Percentiles rank a stretch among this genome's conserved stretches.
These are phyloP conservation scores for Erebia ligea DNA, from an alignment of 2,888 invertebrate genomes.

Conservation along the genomic window DNA sequence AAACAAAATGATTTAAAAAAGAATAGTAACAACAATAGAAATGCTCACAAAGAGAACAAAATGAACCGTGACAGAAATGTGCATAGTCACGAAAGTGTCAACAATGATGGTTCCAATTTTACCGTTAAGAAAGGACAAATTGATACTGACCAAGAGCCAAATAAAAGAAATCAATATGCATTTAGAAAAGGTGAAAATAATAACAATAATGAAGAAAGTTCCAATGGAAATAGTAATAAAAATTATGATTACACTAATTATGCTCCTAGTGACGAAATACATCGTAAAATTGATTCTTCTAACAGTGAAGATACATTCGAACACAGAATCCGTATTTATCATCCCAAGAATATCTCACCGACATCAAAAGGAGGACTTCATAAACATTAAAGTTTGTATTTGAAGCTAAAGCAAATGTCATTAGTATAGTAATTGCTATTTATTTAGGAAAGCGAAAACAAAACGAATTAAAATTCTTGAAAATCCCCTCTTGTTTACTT, in stretches of 20 bases:
- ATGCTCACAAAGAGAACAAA: neutral
- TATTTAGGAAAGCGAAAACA: slow-evolving; percentile 4
- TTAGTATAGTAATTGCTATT: slow-evolving; percentile 20
- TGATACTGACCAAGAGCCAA: neutral
- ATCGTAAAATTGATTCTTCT: slow-evolving; percentile 17
- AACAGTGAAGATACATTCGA: slow-evolving; percentile 33
- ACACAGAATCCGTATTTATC: slow-evolving; percentile 39
- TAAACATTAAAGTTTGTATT: neutral
- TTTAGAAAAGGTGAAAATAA: slow-evolving; percentile 1
- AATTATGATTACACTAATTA: neutral
- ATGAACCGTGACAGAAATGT: neutral
- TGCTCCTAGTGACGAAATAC: slow-evolving; percentile 6
- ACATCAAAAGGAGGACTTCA: slow-evolving; percentile 14
- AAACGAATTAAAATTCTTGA: neutral
- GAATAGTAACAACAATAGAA: slow-evolving; percentile 2
- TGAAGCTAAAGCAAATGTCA: slow-evolving; percentile 4
- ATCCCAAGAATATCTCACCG: slow-evolving; percentile 31
- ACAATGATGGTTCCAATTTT: neutral
- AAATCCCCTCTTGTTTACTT: neutral
- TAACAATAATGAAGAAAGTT: neutral
- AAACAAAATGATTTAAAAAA: neutral
- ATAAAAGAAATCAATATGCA: neutral
- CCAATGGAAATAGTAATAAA: neutral
- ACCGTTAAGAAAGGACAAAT: neutral
- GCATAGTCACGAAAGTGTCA: neutral